Base-by-base conservation (phyloP, 2,888 invertebrate genomes). In the Acrobasis consociella region DNA sequence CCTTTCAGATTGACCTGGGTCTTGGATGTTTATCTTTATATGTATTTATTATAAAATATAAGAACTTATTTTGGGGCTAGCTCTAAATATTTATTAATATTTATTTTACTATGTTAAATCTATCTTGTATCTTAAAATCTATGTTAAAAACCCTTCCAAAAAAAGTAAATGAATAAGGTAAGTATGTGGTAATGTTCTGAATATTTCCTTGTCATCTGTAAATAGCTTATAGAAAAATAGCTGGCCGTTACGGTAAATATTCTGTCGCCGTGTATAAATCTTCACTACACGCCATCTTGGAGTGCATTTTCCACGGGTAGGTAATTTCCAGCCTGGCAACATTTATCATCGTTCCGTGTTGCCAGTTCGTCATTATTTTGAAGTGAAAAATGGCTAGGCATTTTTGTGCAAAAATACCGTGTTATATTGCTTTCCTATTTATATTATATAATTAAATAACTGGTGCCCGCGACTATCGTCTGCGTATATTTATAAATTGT, bases 341-440 rank as follows among this genome's bases (percentile, higher is more conserved):
- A 81, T 82, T 76, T 76, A 78, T 81, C 77, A 81, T 81, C 75
- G 72, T 79, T 76, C 71, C 71, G 63, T 62, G 67, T 69, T 75
- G 71, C 74, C 70, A 77, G 17, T 58, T 31, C 50, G 50, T 51
- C 50, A 17, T 51, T 17, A 51, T 17, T 51, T 51, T 51, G 11
- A 5, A 2, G n/a, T 3, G n/a, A 13, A 46, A 13, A n/a, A 46
- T 13, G 7, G 11, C n/a, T 13, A 3, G 46, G 13, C 13, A 42
- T 42, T 46, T 46, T 46, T 46, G 10, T 13, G 31, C 5, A 31
- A 31, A 31, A 31, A 31, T 7, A 7, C 7, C 31, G 22, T 22
- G 22, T 22, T 2, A 22, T 3, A 2, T 22, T 22, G 22, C n/a
- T n/a, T n/a, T n/a, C n/a, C n/a, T n/a, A n/a, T n/a, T n/a, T n/a